phyloP scores from a whole-genome alignment of 2,797 vertebrate genomes.

The Anguilla pacifica region DNA sequence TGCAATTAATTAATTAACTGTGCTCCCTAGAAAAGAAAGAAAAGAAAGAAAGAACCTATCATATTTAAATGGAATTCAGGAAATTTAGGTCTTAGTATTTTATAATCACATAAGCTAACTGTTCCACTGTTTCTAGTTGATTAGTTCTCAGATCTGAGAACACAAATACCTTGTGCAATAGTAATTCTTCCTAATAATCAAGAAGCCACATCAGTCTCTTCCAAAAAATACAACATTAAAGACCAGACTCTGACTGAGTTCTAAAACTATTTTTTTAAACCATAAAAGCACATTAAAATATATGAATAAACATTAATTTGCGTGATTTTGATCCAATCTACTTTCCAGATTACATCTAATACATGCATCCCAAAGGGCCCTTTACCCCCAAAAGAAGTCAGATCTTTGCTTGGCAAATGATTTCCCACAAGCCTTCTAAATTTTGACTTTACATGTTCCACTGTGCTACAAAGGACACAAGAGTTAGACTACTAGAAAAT shows the following conservation, averaged over 20 bases:
- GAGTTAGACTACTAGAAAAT: not conserved
- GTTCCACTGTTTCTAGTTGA: not conserved
- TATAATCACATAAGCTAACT: not conserved
- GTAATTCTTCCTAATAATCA: slow-evolving; percentile 21
- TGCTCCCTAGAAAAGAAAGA: not conserved
- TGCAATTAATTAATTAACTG: slow-evolving; percentile 14
- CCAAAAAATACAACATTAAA: slow-evolving; percentile 19
- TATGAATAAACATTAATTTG: slow-evolving; percentile 20
- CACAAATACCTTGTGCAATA: slow-evolving; percentile 15
- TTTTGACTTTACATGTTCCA: not conserved
- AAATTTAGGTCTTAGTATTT: not conserved
- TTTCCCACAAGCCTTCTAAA: not conserved
- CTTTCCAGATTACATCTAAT: slow-evolving; percentile 14
- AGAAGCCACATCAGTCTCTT: not conserved
- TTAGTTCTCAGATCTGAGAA: not conserved
- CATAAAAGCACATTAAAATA: slow-evolving; percentile 16
- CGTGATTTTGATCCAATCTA: slow-evolving; percentile 5
- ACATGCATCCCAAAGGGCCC: not conserved
- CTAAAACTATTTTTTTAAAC: not conserved
- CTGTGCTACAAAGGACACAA: not conserved
- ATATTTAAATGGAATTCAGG: slow-evolving; percentile 21
- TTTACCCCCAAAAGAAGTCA: not conserved
- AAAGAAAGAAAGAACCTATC: not conserved
- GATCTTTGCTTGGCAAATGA: not conserved
- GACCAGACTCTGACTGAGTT: not conserved